Conservation (phyloP, 35 echinoderm and acorn worm species). For the Eucidaris tribuloides region DNA sequence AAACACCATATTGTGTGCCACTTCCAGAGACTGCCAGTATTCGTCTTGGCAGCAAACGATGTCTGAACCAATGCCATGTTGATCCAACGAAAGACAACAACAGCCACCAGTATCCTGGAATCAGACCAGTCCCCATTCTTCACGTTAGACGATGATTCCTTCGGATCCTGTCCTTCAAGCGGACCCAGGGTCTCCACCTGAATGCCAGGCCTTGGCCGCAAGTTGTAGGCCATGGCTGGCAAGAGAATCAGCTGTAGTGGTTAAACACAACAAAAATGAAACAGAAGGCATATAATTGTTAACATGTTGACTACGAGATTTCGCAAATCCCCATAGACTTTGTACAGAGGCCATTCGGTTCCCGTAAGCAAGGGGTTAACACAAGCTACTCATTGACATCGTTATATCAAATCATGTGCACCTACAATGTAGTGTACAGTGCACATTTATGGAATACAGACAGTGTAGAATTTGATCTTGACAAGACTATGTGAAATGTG, state of each 20-base stretch:
- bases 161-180: background rate
- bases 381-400: no score
- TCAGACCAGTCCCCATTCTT: background rate
- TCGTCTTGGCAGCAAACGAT: conserved; percentile 95
- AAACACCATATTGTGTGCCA: conserved; percentile 87
- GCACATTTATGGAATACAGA: no score
- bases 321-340: no score
- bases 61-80: conserved; percentile 79
- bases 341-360: no score
- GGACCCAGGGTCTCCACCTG: conserved; percentile 19
- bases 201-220: background rate
- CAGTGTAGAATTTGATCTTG: no score
- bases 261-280: background rate
- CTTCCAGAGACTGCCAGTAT: conserved; percentile 91
- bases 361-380: no score
- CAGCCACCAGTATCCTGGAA: background rate
- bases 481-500: no score
- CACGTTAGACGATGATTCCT: background rate
- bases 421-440: no score
- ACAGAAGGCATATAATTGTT: no score
- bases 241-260: background rate
- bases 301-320: no score
- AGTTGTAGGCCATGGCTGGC: background rate
- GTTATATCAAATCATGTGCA: no score
- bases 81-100: conserved; percentile 74